These are phyloP conservation scores for Microtus pennsylvanicus DNA, from an alignment of 2,113 vertebrate genomes.

Conservation along the genomic window DNA sequence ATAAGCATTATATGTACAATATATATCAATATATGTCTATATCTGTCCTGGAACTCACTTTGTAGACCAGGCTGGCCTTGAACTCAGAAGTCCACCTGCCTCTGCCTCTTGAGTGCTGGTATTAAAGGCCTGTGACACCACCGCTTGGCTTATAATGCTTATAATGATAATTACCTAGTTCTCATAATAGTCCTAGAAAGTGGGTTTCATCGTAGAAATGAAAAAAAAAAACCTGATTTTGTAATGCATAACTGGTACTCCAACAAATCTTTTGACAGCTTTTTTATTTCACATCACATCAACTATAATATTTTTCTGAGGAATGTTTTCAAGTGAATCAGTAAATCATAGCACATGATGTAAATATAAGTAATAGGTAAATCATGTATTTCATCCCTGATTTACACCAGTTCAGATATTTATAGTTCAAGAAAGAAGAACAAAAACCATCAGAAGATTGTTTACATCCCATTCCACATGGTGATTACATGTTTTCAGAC, in stretches of 20 bases:
- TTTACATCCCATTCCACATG: not conserved
- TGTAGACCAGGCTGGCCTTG: not conserved
- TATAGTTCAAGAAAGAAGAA: not conserved
- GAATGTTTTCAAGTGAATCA: conserved; percentile 39
- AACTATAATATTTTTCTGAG: not conserved
- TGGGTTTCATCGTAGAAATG: conserved; percentile 32
- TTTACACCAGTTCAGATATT: not conserved
- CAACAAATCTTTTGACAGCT: not conserved
- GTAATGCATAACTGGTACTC: not conserved
- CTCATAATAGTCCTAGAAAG: not conserved
- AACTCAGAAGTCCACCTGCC: not conserved
- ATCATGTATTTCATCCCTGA: not conserved
- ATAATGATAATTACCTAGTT: not conserved
- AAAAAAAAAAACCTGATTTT: conserved; percentile 34
- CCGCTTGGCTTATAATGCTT: not conserved
- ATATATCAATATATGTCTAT: not conserved
- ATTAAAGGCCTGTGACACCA: not conserved
- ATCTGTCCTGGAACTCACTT: not conserved
- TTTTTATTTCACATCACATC: not conserved
- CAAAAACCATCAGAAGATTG: not conserved
- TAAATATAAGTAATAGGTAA: not conserved
- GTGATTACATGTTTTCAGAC: not conserved
- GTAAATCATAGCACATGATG: not conserved
- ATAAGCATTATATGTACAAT: no score
- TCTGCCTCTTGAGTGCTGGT: not conserved